These are phyloP conservation scores for Camponotus floridanus DNA, from an alignment of 1,140 invertebrate genomes.

Conservation along the genomic window DNA sequence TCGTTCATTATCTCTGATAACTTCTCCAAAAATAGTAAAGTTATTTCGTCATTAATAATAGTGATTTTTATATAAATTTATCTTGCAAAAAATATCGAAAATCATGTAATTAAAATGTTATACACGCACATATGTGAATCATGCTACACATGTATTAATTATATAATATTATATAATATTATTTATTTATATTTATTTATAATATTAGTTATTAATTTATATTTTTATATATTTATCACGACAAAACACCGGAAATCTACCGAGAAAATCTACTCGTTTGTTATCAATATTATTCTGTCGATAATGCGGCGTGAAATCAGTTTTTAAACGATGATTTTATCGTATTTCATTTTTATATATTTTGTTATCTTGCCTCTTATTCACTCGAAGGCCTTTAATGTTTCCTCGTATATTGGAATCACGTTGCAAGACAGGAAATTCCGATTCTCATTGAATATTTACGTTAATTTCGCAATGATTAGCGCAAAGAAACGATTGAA, in stretches of 20 bases:
- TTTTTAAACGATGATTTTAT: not conserved
- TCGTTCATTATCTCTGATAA: too few relatives aligned
- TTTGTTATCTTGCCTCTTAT: not conserved
- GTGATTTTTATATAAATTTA: too few relatives aligned
- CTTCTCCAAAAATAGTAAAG: too few relatives aligned
- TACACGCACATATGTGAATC: too few relatives aligned
- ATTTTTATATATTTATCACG: too few relatives aligned
- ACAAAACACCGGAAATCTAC: too few relatives aligned
- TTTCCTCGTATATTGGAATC: not conserved
- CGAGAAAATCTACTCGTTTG: too few relatives aligned
- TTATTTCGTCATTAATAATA: too few relatives aligned
- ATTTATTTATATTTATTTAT: not conserved
- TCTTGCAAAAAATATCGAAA: not conserved
- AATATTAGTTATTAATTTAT: not conserved
- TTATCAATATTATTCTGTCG: too few relatives aligned
- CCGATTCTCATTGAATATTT: not conserved
- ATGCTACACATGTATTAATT: too few relatives aligned
- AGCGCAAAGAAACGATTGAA: not conserved
- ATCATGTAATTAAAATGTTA: too few relatives aligned
- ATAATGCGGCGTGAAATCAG: not conserved
- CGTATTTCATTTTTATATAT: not conserved
- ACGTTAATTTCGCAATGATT: not conserved
- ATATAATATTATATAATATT: too few relatives aligned
- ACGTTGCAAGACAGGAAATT: not conserved
- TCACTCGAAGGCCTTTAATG: not conserved